Conservation (phyloP, 2,888 invertebrate genomes). For the Hirtodrosophila trivittata region DNA sequence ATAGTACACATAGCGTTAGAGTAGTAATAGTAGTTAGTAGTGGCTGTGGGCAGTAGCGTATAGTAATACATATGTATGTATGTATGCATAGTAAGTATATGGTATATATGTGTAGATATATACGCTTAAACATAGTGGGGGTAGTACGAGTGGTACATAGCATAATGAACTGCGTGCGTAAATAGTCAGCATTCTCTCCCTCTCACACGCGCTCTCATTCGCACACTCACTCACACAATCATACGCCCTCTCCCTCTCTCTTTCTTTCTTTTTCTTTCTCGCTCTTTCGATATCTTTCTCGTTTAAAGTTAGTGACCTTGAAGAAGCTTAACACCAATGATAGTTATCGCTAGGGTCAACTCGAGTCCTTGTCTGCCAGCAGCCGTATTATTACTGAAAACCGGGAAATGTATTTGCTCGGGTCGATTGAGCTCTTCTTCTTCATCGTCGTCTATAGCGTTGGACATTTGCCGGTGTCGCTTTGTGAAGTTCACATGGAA, state of each 20-base stretch:
- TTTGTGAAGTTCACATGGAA: conserved; percentile 84
- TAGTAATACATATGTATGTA: conserved; percentile 55
- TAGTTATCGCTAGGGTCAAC: conserved; percentile 38
- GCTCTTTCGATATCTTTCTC: conserved; percentile 8
- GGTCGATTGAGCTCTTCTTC: conserved; percentile 84
- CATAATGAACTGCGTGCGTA: conserved; percentile 27
- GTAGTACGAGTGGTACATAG: conserved; percentile 44
- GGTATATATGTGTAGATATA: conserved; percentile 51
- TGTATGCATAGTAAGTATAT: conserved; percentile 44
- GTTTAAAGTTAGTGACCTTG: conserved; percentile 55
- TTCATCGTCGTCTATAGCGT: conserved; percentile 81
- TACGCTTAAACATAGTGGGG: conserved; percentile 51
- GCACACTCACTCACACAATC: conserved; percentile 2
- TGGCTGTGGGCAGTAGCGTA: conserved; percentile 52
- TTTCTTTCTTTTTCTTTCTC: conserved; percentile 3
- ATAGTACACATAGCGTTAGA: conserved; percentile 47
- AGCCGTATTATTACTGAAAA: conserved; percentile 75
- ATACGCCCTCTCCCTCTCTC: conserved; percentile 5
- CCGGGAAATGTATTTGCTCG: conserved; percentile 84
- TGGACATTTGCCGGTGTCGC: conserved; percentile 83
- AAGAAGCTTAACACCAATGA: conserved; percentile 38
- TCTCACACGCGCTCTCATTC: conserved; percentile 9
- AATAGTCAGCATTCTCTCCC: conserved; percentile 31
- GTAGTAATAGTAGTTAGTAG: conserved; percentile 37
- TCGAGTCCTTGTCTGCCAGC: conserved; percentile 14